A percentile compares a stretch with the other conserved stretches of the same genome.
These are phyloP conservation scores for Eupsilia transversa DNA, from an alignment of 2,888 invertebrate species.

Conservation along the genomic window DNA sequence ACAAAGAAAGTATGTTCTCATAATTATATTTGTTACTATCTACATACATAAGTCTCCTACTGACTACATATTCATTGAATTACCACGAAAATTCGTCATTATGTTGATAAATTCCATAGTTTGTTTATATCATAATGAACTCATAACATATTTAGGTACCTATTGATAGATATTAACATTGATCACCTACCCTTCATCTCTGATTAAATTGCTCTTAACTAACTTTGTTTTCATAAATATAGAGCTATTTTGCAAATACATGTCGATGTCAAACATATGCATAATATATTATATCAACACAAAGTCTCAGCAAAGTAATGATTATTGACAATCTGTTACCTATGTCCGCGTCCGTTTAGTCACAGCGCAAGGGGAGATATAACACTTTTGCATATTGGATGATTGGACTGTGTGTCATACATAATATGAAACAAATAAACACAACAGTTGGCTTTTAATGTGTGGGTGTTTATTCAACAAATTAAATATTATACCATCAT, in stretches of 20 bases:
- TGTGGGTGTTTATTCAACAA: too few species aligned
- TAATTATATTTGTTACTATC: neutral
- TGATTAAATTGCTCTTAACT: slow-evolving; percentile 8
- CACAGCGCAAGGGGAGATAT: slow-evolving; percentile 28
- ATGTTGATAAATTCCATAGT: neutral
- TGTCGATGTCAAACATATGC: neutral
- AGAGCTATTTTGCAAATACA: neutral
- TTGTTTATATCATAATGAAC: neutral
- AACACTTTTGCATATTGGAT: slow-evolving; percentile 29
- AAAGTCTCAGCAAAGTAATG: slow-evolving; percentile 20
- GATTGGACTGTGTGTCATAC: slow-evolving; percentile 32
- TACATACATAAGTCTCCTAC: neutral
- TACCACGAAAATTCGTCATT: neutral
- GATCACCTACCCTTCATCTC: slow-evolving; percentile 3
- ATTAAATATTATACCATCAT: too few species aligned
- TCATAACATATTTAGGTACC: neutral
- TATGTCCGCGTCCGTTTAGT: slow-evolving; percentile 41
- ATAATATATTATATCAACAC: neutral
- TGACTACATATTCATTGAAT: neutral
- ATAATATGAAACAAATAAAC: slow-evolving; percentile 14
- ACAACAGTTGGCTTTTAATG: too few species aligned
- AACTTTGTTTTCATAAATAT: neutral
- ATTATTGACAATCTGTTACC: slow-evolving; percentile 37
- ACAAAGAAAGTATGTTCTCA: neutral
- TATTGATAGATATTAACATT: neutral